Evolutionary conservation across 2,113 vertebrate species (phyloP).

Genomic region (Gobius niger): DNA sequence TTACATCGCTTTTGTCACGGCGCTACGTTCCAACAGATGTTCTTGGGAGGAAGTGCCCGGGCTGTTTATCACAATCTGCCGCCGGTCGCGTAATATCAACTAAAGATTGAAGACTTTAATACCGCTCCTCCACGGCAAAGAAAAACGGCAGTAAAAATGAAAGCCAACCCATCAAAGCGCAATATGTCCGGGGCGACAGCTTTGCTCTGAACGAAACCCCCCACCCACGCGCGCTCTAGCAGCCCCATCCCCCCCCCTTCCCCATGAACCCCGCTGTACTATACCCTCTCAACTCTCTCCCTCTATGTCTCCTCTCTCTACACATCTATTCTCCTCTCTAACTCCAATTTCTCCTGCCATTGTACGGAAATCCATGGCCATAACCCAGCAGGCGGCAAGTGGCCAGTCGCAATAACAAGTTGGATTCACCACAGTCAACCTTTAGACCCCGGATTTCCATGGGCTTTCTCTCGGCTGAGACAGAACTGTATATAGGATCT

Average conservation of each 20-base stretch:
- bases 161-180: slow-evolving; percentile 72
- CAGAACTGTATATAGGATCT: neutral
- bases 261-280: slow-evolving; percentile 14
- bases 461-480: neutral
- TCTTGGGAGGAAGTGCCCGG: slow-evolving; percentile 56
- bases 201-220: slow-evolving; percentile 36
- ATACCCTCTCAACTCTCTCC: neutral
- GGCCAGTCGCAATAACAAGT: slow-evolving; percentile 39
- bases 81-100: slow-evolving; percentile 67
- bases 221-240: neutral
- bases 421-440: slow-evolving; percentile 19
- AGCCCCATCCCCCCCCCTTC: neutral
- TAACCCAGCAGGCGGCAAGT: slow-evolving; percentile 21
- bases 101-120: slow-evolving; percentile 75
- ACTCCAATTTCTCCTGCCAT: slow-evolving; percentile 13
- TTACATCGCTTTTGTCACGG: slow-evolving; percentile 64
- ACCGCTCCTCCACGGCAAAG: slow-evolving; percentile 61
- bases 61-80: slow-evolving; percentile 71
- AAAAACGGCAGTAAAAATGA: slow-evolving; percentile 73
- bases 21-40: slow-evolving; percentile 68
- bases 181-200: slow-evolving; percentile 67
- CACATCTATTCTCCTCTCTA: slow-evolving; percentile 15
- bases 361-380: slow-evolving; percentile 1
- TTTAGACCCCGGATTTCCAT: neutral
- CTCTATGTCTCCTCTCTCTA: slow-evolving; percentile 17